These are phyloP conservation scores for Paguma larvata DNA, from an alignment of 2,797 vertebrate genomes.

Conservation along the genomic window DNA sequence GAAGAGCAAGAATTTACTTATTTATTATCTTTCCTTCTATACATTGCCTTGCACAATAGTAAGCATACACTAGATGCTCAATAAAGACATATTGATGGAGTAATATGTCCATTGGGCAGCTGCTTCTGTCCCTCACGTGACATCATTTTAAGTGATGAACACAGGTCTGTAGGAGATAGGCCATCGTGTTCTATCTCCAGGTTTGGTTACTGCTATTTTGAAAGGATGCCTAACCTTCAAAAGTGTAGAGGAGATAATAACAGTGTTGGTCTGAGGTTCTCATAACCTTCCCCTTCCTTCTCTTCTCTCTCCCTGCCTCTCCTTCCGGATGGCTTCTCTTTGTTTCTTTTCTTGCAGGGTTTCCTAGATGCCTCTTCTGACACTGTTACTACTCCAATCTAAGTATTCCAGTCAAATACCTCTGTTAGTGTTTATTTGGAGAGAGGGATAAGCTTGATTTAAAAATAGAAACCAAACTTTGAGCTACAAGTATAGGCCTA, in stretches of 20 bases:
- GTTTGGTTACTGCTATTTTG: neutral
- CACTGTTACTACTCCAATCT: neutral
- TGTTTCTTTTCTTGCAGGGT: neutral
- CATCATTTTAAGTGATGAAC: neutral
- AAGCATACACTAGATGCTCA: neutral
- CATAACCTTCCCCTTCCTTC: neutral
- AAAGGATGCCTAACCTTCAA: neutral
- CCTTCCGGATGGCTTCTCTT: neutral
- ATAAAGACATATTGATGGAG: neutral
- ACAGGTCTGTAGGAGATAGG: neutral
- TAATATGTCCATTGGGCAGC: neutral
- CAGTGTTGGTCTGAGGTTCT: neutral
- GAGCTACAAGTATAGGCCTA: neutral
- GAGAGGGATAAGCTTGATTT: neutral
- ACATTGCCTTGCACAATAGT: neutral
- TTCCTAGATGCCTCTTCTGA: neutral
- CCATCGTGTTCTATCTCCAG: neutral
- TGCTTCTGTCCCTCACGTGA: neutral
- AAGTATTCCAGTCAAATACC: neutral
- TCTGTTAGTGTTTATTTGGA: neutral
- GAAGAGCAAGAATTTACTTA: neutral
- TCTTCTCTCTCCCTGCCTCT: neutral
- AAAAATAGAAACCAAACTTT: slow-evolving; percentile 5
- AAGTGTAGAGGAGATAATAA: neutral
- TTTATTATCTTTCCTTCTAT: neutral